These are phyloP conservation scores for Nothura maculosa DNA, from an alignment of 2,797 vertebrate genomes.

Conservation along the genomic window DNA sequence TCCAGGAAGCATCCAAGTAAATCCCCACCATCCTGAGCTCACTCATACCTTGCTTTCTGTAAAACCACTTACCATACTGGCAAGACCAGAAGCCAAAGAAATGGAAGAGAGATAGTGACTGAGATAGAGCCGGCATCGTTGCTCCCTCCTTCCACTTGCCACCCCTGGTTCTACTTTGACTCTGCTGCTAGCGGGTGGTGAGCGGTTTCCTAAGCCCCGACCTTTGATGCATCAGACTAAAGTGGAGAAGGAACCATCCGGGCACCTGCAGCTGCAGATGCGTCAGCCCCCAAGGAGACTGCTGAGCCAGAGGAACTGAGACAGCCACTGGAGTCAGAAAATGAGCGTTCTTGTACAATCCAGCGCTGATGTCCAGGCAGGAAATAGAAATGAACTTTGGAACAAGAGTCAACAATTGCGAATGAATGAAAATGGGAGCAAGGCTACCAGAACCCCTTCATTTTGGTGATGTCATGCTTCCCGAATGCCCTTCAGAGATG, in stretches of 20 bases:
- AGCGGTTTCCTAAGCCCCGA: slow-evolving; percentile 26
- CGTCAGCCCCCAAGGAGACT: slow-evolving; percentile 52
- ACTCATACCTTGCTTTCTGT: neutral
- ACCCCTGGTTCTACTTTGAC: neutral
- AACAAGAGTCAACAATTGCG: slow-evolving; percentile 57
- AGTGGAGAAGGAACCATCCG: slow-evolving; percentile 38
- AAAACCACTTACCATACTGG: neutral
- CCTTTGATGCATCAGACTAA: slow-evolving; percentile 12
- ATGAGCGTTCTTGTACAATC: slow-evolving; percentile 56
- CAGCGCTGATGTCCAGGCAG: slow-evolving; percentile 64
- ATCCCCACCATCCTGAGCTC: neutral
- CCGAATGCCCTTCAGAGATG: slow-evolving; percentile 72
- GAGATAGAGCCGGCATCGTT: neutral
- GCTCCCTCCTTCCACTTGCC: neutral
- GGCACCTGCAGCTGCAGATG: slow-evolving; percentile 62
- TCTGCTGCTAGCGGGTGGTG: neutral
- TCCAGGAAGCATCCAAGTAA: neutral
- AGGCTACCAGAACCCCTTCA: slow-evolving; percentile 39
- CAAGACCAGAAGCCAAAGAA: neutral
- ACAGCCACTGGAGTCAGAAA: slow-evolving; percentile 41
- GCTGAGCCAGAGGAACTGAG: slow-evolving; percentile 62
- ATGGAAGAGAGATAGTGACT: neutral
- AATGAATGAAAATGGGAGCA: slow-evolving; percentile 56
- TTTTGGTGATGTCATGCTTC: slow-evolving; percentile 46
- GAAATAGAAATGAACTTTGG: slow-evolving; percentile 71